These are phyloP conservation scores for Eurois occulta DNA, from an alignment of 2,888 invertebrate species.

Conservation along the genomic window DNA sequence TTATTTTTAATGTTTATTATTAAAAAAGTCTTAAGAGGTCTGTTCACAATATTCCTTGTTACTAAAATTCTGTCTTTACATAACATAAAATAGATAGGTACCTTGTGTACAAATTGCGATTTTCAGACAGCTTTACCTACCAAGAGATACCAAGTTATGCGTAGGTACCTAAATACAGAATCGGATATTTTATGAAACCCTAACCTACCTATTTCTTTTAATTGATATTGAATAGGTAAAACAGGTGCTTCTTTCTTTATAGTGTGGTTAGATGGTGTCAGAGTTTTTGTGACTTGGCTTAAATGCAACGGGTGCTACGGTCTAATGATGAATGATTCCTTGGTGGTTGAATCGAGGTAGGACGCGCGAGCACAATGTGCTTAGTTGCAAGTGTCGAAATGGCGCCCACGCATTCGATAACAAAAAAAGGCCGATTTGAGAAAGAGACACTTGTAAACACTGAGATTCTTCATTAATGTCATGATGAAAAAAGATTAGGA, in stretches of 20 bases:
- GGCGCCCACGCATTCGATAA: neutral
- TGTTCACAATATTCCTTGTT: constrained; percentile 27
- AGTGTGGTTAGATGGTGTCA: no score
- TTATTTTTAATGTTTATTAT: neutral
- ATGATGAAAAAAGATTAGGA: neutral
- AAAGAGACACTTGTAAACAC: neutral
- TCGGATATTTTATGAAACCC: neutral
- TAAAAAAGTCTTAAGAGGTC: constrained; percentile 20
- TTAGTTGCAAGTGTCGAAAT: neutral
- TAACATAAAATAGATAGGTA: neutral
- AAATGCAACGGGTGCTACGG: neutral
- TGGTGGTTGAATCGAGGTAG: neutral
- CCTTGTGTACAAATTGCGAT: constrained; percentile 10
- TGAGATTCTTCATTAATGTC: neutral
- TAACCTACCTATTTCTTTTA: constrained; percentile 4
- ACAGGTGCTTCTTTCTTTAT: neutral
- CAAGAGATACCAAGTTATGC: neutral
- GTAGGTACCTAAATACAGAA: neutral
- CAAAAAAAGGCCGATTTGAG: neutral
- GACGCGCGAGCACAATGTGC: neutral
- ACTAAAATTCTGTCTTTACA: constrained; percentile 11
- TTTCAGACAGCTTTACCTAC: constrained; percentile 5
- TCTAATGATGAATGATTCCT: neutral
- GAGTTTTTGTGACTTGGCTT: no score
- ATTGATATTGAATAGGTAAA: neutral